Percentiles rank a stretch among this genome's conserved stretches.
Evolutionary conservation across 2,888 invertebrate genomes (phyloP).

Genomic region (Pachliopta kotzebuea): DNA sequence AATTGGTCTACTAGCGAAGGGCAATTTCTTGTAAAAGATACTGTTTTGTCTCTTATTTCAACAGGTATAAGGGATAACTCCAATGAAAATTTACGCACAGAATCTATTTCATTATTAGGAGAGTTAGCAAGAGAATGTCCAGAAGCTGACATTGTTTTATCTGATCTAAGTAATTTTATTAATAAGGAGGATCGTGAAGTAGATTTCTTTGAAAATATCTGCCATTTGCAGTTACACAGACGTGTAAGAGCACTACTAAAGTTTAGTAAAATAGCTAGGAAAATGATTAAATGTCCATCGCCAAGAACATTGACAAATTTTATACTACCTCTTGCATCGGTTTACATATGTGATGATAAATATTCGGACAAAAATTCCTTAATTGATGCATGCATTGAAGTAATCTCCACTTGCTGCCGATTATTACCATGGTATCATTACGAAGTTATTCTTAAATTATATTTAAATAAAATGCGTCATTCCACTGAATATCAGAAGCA

Average conservation of each 20-base stretch:
- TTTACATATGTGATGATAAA: conserved; percentile 89
- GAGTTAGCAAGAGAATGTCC: conserved; percentile 87
- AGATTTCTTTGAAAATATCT: conserved; percentile 97
- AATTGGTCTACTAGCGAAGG: conserved; percentile 79
- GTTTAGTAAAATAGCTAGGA: conserved; percentile 84
- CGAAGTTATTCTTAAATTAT: conserved; percentile 89
- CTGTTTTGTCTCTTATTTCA: conserved; percentile 86
- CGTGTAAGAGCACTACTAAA: conserved; percentile 90
- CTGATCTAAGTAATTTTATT: conserved; percentile 84
- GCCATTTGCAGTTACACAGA: conserved; percentile 92
- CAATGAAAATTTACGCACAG: conserved; percentile 87
- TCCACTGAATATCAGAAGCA: conserved; percentile 90
- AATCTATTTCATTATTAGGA: conserved; percentile 89
- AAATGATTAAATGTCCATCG: conserved; percentile 80
- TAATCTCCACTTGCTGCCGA: conserved; percentile 87
- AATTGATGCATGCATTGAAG: conserved; percentile 91
- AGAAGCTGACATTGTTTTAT: conserved; percentile 84
- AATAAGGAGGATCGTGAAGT: conserved; percentile 89
- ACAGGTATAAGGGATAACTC: conserved; percentile 85
- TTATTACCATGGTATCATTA: conserved; percentile 95
- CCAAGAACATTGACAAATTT: conserved; percentile 90
- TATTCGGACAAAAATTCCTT: conserved; percentile 89
- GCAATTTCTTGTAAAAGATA: conserved; percentile 85
- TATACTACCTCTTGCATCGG: conserved; percentile 90
- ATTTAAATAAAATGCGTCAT: conserved; percentile 87